Evolutionary conservation across 2,888 invertebrate species (phyloP).

Genomic region (Ophraella communa): DNA sequence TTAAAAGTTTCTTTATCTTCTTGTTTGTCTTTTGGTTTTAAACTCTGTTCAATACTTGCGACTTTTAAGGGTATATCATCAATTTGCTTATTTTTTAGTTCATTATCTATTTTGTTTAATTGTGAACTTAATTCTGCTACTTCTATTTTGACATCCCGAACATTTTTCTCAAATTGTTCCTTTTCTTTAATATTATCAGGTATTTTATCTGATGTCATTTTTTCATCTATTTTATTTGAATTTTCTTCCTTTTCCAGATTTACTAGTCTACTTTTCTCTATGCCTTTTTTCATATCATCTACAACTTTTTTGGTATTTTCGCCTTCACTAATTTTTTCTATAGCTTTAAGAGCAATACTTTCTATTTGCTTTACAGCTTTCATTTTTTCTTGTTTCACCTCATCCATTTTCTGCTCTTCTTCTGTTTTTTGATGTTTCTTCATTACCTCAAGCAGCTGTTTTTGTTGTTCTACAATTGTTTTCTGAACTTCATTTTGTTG

Average conservation of each 20-base stretch:
- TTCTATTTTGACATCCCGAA: constrained; percentile 8
- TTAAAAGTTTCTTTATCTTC: background rate
- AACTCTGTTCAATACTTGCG: background rate
- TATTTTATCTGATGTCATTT: background rate
- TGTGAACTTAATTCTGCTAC: constrained; percentile 13
- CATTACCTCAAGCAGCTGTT: constrained; percentile 51
- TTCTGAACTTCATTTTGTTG: constrained; percentile 73
- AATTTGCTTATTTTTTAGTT: background rate
- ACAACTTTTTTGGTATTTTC: constrained; percentile 40
- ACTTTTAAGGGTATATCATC: background rate
- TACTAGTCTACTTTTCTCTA: constrained; percentile 11
- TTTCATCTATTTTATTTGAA: background rate
- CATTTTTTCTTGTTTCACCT: constrained; percentile 49
- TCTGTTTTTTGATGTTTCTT: constrained; percentile 44
- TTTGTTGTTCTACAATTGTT: constrained; percentile 72
- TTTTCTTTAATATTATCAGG: background rate
- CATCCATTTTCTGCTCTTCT: constrained; percentile 40
- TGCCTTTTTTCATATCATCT: constrained; percentile 29
- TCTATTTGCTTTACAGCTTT: constrained; percentile 56
- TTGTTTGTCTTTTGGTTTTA: background rate
- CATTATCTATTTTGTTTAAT: constrained; percentile 18
- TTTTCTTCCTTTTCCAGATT: background rate
- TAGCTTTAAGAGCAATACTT: constrained; percentile 54
- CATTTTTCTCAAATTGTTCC: constrained; percentile 13
- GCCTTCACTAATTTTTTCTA: constrained; percentile 51